Percentiles rank a stretch among this genome's conserved stretches.
Evolutionary conservation across 2,797 vertebrate species (phyloP).

Genomic region (Streptopelia turtur): DNA sequence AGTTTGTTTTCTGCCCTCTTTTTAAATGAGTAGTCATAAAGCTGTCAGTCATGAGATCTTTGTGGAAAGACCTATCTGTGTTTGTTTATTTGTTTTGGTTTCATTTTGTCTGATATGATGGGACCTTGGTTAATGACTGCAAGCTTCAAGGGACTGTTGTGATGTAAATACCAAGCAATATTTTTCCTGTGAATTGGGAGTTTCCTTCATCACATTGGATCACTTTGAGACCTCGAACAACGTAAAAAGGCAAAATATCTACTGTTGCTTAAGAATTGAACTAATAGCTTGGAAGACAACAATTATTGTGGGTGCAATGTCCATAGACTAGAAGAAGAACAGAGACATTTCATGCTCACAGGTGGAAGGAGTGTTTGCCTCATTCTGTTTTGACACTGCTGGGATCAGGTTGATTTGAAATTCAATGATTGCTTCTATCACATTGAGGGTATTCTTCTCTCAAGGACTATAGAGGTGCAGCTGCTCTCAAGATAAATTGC

Average conservation of each 20-base stretch:
- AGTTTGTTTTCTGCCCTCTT: not conserved
- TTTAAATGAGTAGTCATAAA: not conserved
- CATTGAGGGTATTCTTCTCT: not conserved
- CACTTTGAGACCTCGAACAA: not conserved
- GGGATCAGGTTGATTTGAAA: not conserved
- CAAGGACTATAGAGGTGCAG: not conserved
- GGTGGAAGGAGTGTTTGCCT: not conserved
- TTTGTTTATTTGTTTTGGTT: not conserved
- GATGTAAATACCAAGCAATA: not conserved
- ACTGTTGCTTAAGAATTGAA: not conserved
- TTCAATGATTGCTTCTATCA: not conserved
- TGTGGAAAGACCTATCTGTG: fast-evolving
- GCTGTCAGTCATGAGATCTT: fast-evolving
- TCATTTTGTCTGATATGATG: not conserved
- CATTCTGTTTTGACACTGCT: not conserved
- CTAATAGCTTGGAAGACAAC: not conserved
- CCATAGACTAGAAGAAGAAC: not conserved
- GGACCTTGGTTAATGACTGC: not conserved
- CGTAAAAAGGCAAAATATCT: not conserved
- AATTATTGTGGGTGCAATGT: not conserved
- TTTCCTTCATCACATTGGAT: not conserved
- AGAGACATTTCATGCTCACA: not conserved
- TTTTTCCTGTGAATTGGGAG: not conserved
- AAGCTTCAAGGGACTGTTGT: not conserved
- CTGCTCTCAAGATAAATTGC: not conserved